Evolutionary conservation across 2,888 invertebrate species (phyloP).

Genomic region (Eugnorisma glareosa): DNA sequence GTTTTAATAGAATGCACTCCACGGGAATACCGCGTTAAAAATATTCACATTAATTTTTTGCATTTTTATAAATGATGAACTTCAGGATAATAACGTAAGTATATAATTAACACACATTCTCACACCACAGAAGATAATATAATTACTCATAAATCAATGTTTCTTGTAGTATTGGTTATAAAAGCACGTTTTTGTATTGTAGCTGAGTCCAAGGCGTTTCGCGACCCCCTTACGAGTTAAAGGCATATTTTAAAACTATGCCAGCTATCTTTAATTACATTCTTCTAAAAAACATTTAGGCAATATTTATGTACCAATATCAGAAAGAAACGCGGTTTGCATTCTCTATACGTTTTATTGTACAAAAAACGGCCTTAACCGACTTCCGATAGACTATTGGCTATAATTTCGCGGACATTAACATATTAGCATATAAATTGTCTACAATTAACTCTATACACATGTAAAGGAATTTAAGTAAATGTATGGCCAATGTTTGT

Average conservation of each 20-base stretch:
- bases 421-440: slow-evolving; percentile 74
- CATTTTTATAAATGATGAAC: neutral
- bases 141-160: slow-evolving; percentile 39
- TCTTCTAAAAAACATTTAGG: slow-evolving; percentile 58
- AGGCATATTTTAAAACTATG: slow-evolving; percentile 62
- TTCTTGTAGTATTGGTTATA: slow-evolving; percentile 16
- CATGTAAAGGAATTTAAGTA: slow-evolving; percentile 61
- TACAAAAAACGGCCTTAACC: slow-evolving; percentile 71
- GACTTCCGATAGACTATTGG: slow-evolving; percentile 67
- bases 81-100: slow-evolving; percentile 15
- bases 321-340: slow-evolving; percentile 47
- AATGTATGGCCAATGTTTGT: slow-evolving; percentile 58
- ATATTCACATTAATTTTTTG: neutral
- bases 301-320: slow-evolving; percentile 68
- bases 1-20: neutral
- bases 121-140: slow-evolving; percentile 9
- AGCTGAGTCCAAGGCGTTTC: slow-evolving; percentile 36
- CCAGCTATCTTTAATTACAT: slow-evolving; percentile 60
- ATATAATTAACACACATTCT: slow-evolving; percentile 35
- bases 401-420: slow-evolving; percentile 74
- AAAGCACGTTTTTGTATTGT: slow-evolving; percentile 8
- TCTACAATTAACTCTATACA: slow-evolving; percentile 68
- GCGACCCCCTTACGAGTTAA: slow-evolving; percentile 45
- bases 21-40: neutral
- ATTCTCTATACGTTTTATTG: slow-evolving; percentile 50